These are phyloP conservation scores for Nesospiza acunhae DNA, from an alignment of 2,113 vertebrate genomes.

Conservation along the genomic window DNA sequence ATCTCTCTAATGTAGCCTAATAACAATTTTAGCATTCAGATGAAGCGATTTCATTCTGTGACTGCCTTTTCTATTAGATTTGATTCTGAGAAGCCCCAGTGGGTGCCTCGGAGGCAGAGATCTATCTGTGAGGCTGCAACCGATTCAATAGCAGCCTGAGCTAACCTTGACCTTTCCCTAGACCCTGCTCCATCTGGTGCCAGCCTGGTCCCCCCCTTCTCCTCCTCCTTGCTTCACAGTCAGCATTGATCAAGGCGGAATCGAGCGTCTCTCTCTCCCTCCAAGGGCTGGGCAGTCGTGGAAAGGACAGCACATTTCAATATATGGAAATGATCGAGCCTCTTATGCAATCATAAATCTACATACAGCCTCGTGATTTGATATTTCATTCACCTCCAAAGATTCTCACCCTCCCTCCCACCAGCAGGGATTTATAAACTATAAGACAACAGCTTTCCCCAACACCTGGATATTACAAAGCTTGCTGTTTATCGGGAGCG, in stretches of 20 bases:
- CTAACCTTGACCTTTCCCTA: conserved; percentile 92
- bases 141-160: conserved; percentile 87
- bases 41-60: conserved; percentile 87
- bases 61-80: conserved; percentile 89
- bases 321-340: conserved; percentile 84
- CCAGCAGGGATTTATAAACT: conserved; percentile 73
- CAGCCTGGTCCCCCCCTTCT: conserved; percentile 74
- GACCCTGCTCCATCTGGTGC: conserved; percentile 91
- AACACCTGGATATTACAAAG: conserved; percentile 77
- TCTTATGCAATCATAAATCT: conserved; percentile 89
- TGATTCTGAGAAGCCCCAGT: conserved; percentile 88
- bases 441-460: conserved; percentile 72
- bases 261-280: conserved; percentile 77
- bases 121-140: conserved; percentile 87
- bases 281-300: conserved; percentile 75
- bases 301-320: conserved; percentile 83
- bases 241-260: conserved; percentile 88
- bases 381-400: conserved; percentile 80
- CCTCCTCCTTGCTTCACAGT: conserved; percentile 76
- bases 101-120: conserved; percentile 88
- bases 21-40: conserved; percentile 93
- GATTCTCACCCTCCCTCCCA: conserved; percentile 46
- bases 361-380: conserved; percentile 78
- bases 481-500: conserved; percentile 62
- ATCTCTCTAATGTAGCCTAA: conserved; percentile 86